Conservation (phyloP, 2,113 vertebrate species). For the Pontoporia blainvillei region DNA sequence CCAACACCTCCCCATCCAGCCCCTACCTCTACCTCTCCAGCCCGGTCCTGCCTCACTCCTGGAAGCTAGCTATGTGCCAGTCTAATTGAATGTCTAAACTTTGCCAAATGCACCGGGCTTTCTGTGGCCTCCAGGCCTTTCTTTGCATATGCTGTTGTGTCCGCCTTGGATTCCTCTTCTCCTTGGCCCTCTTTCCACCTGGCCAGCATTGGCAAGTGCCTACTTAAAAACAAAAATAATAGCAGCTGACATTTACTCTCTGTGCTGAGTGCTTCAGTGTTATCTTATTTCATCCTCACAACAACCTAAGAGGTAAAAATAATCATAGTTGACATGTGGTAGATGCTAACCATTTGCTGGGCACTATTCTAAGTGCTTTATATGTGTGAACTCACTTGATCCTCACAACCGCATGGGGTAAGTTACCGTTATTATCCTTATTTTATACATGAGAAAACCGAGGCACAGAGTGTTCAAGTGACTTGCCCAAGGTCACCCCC, state of each 20-base stretch:
- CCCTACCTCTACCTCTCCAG: not conserved
- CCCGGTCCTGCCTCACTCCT: not conserved
- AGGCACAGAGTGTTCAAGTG: not conserved
- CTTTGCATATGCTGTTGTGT: constrained; percentile 44
- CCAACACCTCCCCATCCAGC: not conserved
- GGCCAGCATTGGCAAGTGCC: not conserved
- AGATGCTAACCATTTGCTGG: not conserved
- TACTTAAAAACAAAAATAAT: constrained; percentile 33
- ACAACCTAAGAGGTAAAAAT: not conserved
- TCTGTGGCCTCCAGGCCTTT: constrained; percentile 51
- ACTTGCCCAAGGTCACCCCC: not conserved
- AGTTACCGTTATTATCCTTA: not conserved
- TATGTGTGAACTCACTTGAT: not conserved
- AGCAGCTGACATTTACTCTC: constrained; percentile 29
- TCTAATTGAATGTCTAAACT: constrained; percentile 39
- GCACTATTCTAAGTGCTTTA: not conserved
- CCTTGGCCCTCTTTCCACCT: not conserved
- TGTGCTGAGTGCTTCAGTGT: constrained; percentile 5
- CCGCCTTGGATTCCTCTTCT: constrained; percentile 2
- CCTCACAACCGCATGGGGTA: not conserved
- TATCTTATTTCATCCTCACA: constrained; percentile 17
- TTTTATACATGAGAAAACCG: not conserved
- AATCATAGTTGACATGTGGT: not conserved
- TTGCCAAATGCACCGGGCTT: constrained; percentile 36
- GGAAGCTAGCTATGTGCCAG: not conserved